Evolutionary conservation across 2,888 invertebrate genomes (phyloP).

Genomic region (Hirtodrosophila confusa): DNA sequence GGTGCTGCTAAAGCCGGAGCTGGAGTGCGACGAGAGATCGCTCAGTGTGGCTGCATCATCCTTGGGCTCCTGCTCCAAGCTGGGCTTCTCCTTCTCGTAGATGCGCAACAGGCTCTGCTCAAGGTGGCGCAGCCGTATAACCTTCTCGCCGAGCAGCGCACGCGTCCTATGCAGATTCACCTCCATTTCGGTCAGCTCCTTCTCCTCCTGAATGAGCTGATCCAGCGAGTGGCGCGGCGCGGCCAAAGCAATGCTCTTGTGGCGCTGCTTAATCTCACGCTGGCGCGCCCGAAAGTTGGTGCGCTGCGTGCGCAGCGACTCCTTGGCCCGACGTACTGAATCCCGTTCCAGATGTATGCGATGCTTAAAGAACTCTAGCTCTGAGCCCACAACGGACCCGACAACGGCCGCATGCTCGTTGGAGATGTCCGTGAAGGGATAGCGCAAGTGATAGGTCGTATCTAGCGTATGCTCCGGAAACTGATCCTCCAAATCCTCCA

Average conservation of each 20-base stretch:
- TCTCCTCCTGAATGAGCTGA: slow-evolving; percentile 88
- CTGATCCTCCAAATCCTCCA: slow-evolving; percentile 93
- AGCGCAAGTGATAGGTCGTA: slow-evolving; percentile 91
- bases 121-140: slow-evolving; percentile 91
- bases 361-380: slow-evolving; percentile 93
- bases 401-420: slow-evolving; percentile 79
- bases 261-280: slow-evolving; percentile 85
- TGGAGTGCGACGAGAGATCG: slow-evolving; percentile 87
- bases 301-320: slow-evolving; percentile 88
- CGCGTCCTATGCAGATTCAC: slow-evolving; percentile 92
- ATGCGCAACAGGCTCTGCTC: slow-evolving; percentile 89
- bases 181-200: slow-evolving; percentile 92
- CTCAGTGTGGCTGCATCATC: slow-evolving; percentile 87
- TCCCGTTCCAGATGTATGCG: slow-evolving; percentile 92
- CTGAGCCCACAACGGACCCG: slow-evolving; percentile 85
- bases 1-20: slow-evolving; percentile 87
- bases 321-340: slow-evolving; percentile 92
- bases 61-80: slow-evolving; percentile 81
- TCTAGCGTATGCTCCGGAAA: slow-evolving; percentile 89
- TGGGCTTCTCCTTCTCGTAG: slow-evolving; percentile 83
- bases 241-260: slow-evolving; percentile 65
- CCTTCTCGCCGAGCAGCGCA: slow-evolving; percentile 92
- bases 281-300: slow-evolving; percentile 88
- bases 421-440: slow-evolving; percentile 90
- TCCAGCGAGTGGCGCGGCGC: slow-evolving; percentile 80